These are phyloP conservation scores for Phenganax marumi DNA, from an alignment of 92 coral and sea anemone species.

Conservation along the genomic window DNA sequence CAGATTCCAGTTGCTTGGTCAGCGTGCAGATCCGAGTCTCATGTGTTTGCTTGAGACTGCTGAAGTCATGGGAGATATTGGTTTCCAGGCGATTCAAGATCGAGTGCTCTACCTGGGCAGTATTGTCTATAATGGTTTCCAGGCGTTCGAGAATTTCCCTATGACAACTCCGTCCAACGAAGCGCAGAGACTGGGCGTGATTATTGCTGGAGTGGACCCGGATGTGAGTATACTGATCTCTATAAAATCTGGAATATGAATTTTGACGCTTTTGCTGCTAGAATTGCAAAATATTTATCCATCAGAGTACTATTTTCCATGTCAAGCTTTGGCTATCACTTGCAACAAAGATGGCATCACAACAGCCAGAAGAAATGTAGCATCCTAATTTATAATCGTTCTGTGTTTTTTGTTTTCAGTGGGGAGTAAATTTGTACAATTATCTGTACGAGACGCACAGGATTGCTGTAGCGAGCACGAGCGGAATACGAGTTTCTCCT, in stretches of 20 bases:
- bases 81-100: slow-evolving; percentile 34
- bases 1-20: slow-evolving; percentile 63
- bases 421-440: not conserved
- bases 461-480: not conserved
- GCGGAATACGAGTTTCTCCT: not conserved
- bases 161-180: not conserved
- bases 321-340: too few relatives aligned
- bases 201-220: slow-evolving; percentile 4
- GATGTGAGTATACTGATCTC: not conserved
- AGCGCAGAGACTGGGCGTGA: not conserved
- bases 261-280: too few relatives aligned
- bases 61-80: slow-evolving; percentile 59
- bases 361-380: not conserved
- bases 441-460: not conserved
- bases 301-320: too few relatives aligned
- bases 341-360: too few relatives aligned
- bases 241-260: not conserved
- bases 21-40: slow-evolving; percentile 62
- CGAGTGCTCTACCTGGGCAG: slow-evolving; percentile 1
- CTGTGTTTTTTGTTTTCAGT: not conserved
- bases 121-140: not conserved
- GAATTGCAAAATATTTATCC: too few relatives aligned
- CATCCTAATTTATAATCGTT: not conserved
- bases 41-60: slow-evolving; percentile 65
- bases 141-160: not conserved